These are phyloP conservation scores for Mystacornis crossleyi DNA, from an alignment of 2,113 vertebrate species.

Conservation along the genomic window DNA sequence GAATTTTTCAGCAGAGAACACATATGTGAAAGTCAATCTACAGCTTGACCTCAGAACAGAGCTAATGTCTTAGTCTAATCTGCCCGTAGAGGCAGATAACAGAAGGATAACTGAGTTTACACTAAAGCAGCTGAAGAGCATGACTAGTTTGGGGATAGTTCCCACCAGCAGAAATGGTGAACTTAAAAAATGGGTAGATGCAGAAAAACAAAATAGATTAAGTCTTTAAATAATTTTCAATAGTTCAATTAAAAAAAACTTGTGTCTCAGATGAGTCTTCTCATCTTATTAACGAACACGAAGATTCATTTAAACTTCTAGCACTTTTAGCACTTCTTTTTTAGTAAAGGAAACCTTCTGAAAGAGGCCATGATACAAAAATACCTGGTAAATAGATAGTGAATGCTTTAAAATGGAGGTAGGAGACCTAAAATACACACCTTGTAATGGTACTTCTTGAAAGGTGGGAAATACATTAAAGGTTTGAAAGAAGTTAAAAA, in stretches of 20 bases:
- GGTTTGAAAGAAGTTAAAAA: neutral
- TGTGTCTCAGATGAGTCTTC: neutral
- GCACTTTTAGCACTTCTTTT: neutral
- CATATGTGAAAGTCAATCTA: neutral
- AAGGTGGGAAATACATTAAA: fast-evolving
- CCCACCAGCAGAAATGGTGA: neutral
- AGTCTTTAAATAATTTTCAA: neutral
- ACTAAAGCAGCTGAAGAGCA: neutral
- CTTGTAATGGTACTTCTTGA: neutral
- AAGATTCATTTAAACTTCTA: neutral
- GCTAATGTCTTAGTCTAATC: neutral
- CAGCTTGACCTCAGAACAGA: neutral
- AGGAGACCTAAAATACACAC: neutral
- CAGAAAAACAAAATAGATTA: neutral
- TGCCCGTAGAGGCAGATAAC: neutral
- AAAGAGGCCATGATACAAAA: neutral
- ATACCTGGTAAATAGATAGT: neutral
- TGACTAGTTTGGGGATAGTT: neutral
- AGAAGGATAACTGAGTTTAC: neutral
- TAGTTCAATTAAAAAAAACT: neutral
- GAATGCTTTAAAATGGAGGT: neutral
- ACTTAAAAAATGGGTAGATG: neutral
- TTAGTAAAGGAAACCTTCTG: neutral
- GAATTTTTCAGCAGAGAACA: neutral
- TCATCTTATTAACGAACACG: neutral